These are phyloP conservation scores for Genyomyrus donnyi DNA, from an alignment of 2,113 vertebrate species.

Conservation along the genomic window DNA sequence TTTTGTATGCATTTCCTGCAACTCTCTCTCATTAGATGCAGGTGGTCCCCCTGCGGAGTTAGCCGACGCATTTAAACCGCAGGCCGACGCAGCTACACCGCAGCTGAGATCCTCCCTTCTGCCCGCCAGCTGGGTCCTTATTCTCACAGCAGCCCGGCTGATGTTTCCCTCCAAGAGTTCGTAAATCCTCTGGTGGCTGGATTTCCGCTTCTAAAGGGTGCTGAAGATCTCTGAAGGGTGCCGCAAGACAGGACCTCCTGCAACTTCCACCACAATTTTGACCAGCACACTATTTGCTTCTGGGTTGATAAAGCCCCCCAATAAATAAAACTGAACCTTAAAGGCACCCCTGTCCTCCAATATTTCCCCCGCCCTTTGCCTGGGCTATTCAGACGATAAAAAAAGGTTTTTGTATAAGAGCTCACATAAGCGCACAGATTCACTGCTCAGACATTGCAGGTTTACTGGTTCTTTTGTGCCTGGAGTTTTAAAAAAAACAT, in stretches of 20 bases:
- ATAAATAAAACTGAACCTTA: background rate
- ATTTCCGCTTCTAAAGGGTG: background rate
- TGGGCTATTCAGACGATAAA: background rate
- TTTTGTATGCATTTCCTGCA: background rate
- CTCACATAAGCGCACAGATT: background rate
- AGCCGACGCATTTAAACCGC: background rate
- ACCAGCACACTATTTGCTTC: background rate
- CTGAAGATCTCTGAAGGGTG: background rate
- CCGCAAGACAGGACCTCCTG: background rate
- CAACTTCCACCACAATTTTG: background rate
- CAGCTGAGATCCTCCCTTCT: background rate
- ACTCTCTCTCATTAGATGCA: background rate
- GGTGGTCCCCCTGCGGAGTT: background rate
- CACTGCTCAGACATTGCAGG: background rate
- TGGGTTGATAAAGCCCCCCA: background rate
- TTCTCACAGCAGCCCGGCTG: background rate
- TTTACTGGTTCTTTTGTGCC: background rate
- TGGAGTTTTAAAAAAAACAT: background rate
- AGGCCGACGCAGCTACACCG: background rate
- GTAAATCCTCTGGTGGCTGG: background rate
- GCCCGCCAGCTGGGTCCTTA: background rate
- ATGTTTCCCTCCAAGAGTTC: background rate
- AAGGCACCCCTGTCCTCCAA: background rate
- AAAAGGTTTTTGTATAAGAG: background rate
- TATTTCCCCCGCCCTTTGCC: background rate